These are phyloP conservation scores for Cassiopea xamachana DNA, from an alignment of 30 jellyfish, hydroid and myxozoan genomes.

Conservation along the genomic window DNA sequence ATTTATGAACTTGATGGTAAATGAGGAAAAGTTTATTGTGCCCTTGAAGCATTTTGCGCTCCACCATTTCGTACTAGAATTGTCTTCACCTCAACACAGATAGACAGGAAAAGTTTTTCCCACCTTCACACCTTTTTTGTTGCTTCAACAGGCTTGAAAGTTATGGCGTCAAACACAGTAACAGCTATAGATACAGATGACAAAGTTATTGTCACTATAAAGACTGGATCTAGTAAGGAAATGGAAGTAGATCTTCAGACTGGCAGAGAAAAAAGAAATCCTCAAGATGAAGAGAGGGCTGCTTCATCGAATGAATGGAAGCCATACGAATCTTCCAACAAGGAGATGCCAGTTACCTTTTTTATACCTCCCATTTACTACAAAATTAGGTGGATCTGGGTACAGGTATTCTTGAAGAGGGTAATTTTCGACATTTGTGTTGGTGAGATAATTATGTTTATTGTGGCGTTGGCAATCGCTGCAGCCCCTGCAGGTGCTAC, in stretches of 20 bases:
- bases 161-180: background rate
- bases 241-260: background rate
- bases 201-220: background rate
- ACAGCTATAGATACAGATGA: background rate
- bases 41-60: no score
- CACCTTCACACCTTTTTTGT: background rate
- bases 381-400: slow-evolving; percentile 69
- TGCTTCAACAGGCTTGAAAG: background rate
- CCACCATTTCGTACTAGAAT: no score
- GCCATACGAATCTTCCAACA: slow-evolving; percentile 53
- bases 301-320: slow-evolving; percentile 32
- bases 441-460: slow-evolving; percentile 56
- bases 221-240: background rate
- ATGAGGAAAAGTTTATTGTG: no score
- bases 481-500: slow-evolving; percentile 72
- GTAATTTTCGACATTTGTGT: slow-evolving; percentile 56
- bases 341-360: slow-evolving; percentile 64
- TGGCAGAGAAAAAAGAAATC: background rate
- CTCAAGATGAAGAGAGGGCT: slow-evolving; percentile 3
- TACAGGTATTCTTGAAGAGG: slow-evolving; percentile 51
- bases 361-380: slow-evolving; percentile 65
- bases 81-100: no score
- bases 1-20: no score
- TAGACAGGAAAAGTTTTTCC: no score
- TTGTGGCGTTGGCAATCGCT: slow-evolving; percentile 27